A percentile compares a stretch with the other conserved stretches of the same genome.
These are phyloP conservation scores for Seriola rivoliana DNA, from an alignment of 2,113 vertebrate species.

Conservation along the genomic window DNA sequence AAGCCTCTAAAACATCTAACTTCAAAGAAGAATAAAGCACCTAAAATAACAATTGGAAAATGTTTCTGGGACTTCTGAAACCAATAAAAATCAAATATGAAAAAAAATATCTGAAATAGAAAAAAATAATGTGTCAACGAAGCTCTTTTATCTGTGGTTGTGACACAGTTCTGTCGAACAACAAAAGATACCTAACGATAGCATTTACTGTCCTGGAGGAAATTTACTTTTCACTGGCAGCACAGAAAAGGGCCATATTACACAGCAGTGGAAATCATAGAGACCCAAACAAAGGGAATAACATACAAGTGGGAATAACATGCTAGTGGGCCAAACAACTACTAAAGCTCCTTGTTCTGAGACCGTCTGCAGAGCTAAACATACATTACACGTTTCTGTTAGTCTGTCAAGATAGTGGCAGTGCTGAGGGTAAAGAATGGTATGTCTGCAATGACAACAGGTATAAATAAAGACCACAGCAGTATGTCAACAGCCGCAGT, in stretches of 20 bases:
- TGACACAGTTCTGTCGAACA: constrained; percentile 83
- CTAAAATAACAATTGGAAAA: constrained; percentile 75
- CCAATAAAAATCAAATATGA: constrained; percentile 69
- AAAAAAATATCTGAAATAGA: constrained; percentile 27
- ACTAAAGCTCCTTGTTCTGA: constrained; percentile 55
- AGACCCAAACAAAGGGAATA: constrained; percentile 73
- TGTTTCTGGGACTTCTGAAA: constrained; percentile 75
- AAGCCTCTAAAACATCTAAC: constrained; percentile 59
- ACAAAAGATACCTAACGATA: constrained; percentile 80
- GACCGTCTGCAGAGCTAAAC: constrained; percentile 58
- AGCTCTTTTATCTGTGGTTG: constrained; percentile 75
- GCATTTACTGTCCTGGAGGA: constrained; percentile 80
- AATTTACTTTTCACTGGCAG: constrained; percentile 68
- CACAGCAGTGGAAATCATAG: constrained; percentile 61
- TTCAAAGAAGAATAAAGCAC: constrained; percentile 60
- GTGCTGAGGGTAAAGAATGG: constrained; percentile 28
- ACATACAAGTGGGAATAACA: constrained; percentile 69
- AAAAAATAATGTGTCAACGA: constrained; percentile 63
- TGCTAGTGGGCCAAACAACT: constrained; percentile 47
- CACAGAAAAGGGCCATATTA: constrained; percentile 46
- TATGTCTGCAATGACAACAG: constrained; percentile 31
- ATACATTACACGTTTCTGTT: constrained; percentile 54
- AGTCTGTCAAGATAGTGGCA: constrained; percentile 27
- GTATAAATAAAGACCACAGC: constrained; percentile 32
- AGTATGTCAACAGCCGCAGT: constrained; percentile 1